phyloP scores from a whole-genome alignment of 2,888 invertebrate species.

The Tenodera sinensis region DNA sequence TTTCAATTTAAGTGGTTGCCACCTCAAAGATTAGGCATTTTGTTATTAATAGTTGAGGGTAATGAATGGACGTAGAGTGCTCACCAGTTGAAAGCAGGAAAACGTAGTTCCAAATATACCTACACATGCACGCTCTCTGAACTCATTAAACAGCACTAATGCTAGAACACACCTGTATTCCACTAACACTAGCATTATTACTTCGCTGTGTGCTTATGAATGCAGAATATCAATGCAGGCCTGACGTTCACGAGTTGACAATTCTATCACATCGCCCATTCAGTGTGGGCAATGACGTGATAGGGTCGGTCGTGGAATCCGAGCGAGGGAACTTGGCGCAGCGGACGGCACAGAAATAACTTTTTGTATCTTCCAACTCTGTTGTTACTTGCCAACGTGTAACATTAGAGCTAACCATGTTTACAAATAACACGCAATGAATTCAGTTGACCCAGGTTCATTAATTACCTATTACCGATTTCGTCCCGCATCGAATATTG shows the following conservation, averaged over 20 bases:
- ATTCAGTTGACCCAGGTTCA: neutral
- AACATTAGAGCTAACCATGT: neutral
- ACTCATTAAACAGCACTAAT: no score
- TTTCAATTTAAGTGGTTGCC: no score
- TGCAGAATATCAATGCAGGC: neutral
- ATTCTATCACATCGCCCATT: neutral
- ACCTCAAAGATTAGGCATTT: no score
- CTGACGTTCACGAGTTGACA: neutral
- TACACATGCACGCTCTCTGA: no score
- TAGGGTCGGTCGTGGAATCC: neutral
- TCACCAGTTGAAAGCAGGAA: no score
- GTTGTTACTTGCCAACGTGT: neutral
- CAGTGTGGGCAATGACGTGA: neutral
- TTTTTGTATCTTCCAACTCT: neutral
- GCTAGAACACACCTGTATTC: no score
- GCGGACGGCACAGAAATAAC: neutral
- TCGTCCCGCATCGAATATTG: neutral
- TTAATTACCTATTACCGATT: neutral
- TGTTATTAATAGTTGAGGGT: no score
- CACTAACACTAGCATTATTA: no score
- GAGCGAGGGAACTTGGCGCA: neutral
- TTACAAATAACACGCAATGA: neutral
- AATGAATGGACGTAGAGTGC: no score
- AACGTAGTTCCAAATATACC: no score
- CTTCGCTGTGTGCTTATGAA: neutral